phyloP scores from a whole-genome alignment of 1,140 invertebrate species.

The Pogonognathellus flavescens region DNA sequence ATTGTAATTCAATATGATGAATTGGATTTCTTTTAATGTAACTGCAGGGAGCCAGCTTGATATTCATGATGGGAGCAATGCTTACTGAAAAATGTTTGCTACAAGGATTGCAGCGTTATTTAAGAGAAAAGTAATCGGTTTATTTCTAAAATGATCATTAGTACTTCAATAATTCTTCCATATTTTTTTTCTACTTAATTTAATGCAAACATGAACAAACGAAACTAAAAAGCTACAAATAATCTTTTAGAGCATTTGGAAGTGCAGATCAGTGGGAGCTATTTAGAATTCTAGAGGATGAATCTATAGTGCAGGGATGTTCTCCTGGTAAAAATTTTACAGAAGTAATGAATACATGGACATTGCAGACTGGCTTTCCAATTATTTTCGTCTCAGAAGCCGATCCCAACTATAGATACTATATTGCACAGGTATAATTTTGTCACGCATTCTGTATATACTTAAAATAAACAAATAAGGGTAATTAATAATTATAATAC shows the following conservation, averaged over 20 bases:
- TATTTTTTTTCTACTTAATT: background rate
- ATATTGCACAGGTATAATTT: constrained; percentile 8
- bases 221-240: no score
- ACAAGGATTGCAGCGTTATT: background rate
- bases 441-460: background rate
- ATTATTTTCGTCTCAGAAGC: constrained; percentile 72
- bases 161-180: background rate
- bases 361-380: constrained; percentile 87
- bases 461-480: background rate
- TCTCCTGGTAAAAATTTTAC: constrained; percentile 23
- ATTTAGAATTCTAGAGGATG: background rate
- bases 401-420: background rate
- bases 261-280: background rate
- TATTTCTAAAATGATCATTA: background rate
- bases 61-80: background rate
- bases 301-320: background rate
- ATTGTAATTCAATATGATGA: no score
- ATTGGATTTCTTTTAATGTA: no score
- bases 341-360: constrained; percentile 91
- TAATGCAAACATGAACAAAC: background rate
- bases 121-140: background rate
- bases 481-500: background rate
- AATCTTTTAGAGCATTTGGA: background rate
- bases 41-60: background rate
- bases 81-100: background rate